Evolutionary conservation across 1,140 invertebrate species (phyloP).

Genomic region (Branchinecta lindahli): DNA sequence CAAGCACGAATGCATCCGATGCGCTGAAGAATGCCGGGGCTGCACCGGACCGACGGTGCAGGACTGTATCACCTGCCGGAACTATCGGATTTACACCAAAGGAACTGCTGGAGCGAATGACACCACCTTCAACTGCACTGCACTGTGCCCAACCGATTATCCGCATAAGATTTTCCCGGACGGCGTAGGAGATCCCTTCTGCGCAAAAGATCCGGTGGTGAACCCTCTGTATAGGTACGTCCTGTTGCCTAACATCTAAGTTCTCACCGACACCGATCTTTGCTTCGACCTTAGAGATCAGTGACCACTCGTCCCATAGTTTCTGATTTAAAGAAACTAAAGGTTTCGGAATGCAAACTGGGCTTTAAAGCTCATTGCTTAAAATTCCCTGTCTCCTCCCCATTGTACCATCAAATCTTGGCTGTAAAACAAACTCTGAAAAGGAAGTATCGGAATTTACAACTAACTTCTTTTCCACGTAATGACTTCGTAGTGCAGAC

Average conservation of each 20-base stretch:
- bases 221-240: conserved; percentile 18
- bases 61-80: conserved; percentile 67
- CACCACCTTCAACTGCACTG: conserved; percentile 68
- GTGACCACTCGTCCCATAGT: background rate
- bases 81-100: conserved; percentile 59
- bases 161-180: conserved; percentile 60
- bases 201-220: conserved; percentile 43
- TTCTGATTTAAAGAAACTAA: too few relatives aligned
- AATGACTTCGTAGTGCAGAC: too few relatives aligned
- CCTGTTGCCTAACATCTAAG: background rate
- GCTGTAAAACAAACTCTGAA: too few relatives aligned
- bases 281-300: background rate
- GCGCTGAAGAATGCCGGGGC: conserved; percentile 60
- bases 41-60: conserved; percentile 59
- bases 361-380: too few relatives aligned
- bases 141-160: conserved; percentile 56
- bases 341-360: too few relatives aligned
- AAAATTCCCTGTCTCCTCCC: too few relatives aligned
- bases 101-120: conserved; percentile 34
- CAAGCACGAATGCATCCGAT: conserved; percentile 49
- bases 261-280: background rate
- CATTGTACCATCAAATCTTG: too few relatives aligned
- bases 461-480: too few relatives aligned
- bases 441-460: too few relatives aligned
- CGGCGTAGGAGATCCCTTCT: conserved; percentile 56